Evolutionary conservation across 2,113 vertebrate genomes (phyloP).

Genomic region (Gavialis gangeticus): DNA sequence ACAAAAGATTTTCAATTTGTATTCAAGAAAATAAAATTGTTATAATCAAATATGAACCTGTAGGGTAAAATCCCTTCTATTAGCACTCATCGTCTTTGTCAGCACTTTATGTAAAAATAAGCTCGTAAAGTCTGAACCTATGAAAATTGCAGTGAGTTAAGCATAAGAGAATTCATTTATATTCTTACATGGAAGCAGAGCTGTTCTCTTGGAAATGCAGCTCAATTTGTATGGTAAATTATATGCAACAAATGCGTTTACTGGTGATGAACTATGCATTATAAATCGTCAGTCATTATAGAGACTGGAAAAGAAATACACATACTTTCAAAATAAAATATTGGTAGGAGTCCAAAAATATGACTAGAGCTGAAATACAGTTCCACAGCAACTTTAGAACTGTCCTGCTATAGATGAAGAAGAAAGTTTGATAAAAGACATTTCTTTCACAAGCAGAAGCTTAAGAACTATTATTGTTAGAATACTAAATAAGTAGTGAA

Average conservation of each 20-base stretch:
- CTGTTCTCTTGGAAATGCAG: not conserved
- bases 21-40: conserved; percentile 27
- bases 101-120: conserved; percentile 14
- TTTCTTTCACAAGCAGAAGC: not conserved
- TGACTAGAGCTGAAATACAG: not conserved
- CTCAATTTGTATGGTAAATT: not conserved
- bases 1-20: not conserved
- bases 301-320: not conserved
- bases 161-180: not conserved
- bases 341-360: not conserved
- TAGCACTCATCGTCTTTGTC: not conserved
- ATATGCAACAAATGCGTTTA: not conserved
- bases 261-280: not conserved
- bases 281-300: not conserved
- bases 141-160: not conserved
- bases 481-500: not conserved
- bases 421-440: not conserved
- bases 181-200: not conserved
- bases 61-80: conserved; percentile 26
- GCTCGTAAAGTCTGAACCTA: not conserved
- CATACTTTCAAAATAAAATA: not conserved
- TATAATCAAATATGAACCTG: conserved; percentile 1
- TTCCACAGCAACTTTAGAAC: not conserved
- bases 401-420: not conserved
- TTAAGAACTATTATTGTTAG: not conserved